Evolutionary conservation across 2,888 invertebrate species (phyloP).

Genomic region (Sinohyriopsis cumingii): DNA sequence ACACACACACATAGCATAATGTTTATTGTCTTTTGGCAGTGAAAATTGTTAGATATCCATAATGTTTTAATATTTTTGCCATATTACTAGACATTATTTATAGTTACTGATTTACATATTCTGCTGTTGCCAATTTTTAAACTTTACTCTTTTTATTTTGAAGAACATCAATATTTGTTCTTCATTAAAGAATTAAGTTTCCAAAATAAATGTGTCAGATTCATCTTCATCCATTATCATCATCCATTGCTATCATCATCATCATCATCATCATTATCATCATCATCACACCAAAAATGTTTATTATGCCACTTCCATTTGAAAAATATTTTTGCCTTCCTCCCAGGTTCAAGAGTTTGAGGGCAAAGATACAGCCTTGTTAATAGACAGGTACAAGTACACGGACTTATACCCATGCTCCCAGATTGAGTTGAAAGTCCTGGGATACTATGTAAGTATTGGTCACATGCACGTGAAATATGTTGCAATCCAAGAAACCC

Average conservation of each 20-base stretch:
- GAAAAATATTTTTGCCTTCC: slow-evolving; percentile 2
- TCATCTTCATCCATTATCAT: too few species aligned
- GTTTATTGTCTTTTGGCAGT: too few species aligned
- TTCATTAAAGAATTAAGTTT: neutral
- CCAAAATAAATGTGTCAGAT: too few species aligned
- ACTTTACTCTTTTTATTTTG: neutral
- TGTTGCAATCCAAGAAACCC: too few species aligned
- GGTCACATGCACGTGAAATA: too few species aligned
- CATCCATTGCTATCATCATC: too few species aligned
- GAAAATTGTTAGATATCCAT: too few species aligned
- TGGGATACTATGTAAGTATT: slow-evolving; percentile 73
- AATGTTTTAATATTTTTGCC: too few species aligned
- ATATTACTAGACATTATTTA: too few species aligned
- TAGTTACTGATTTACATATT: too few species aligned
- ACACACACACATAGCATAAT: too few species aligned
- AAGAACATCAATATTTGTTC: neutral
- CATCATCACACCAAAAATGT: neutral
- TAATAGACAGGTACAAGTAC: slow-evolving; percentile 95
- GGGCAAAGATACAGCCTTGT: slow-evolving; percentile 95
- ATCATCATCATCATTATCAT: neutral
- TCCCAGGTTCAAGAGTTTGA: slow-evolving; percentile 92
- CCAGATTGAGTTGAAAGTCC: slow-evolving; percentile 85
- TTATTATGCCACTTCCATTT: neutral
- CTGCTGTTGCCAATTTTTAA: neutral
- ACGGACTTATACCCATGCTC: slow-evolving; percentile 95